Base-by-base conservation (phyloP, 2,797 vertebrate species). In the Distichodus sexfasciatus region DNA sequence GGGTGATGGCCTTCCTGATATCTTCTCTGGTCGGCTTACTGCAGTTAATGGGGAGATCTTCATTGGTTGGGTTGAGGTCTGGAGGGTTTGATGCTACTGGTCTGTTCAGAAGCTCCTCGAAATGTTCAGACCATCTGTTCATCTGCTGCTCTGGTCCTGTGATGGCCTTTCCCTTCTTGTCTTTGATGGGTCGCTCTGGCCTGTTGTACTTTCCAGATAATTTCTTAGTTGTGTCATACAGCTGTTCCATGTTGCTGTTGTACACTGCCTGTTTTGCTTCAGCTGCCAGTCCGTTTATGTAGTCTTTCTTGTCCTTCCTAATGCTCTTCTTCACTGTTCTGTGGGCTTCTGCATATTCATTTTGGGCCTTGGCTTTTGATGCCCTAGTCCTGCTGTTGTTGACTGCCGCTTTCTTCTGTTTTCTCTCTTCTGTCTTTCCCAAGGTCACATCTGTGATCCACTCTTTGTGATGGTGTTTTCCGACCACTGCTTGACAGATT, bases 81-180 rank as follows among this genome's bases (percentile, higher is more conserved):
- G 26, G 65, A 0, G 65, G 55, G 8, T 60, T 65, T 53, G 15
- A 5, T 66, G 66, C 66, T n/a, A 17, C 23, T 40, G 71, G 62
- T 59, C 48, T 65, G 40, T 72, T 77, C 19, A 66, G 31, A 12
- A 74, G 28, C 28, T 71, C 69, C 1, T 35, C 51, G 24, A 67
- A 66, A 6, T 74, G 66, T 36, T 74, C 66, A 3, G 40, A 15
- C 66, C 66, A 75, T 63, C 64, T 69, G 6, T 51, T 48, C n/a
- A 28, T 35, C 23, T 75, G 68, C 4, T 58, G 26, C 10, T 72
- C 40, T 41, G 19, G 3, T 21, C 11, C 23, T 8, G 10, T 24
- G 6, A 63, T 26, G 1, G 31, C 11, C 1, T 54, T 71, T 5
- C 51, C 38, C 4, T 74, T 31, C 23, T 58, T 60, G 17, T 72